Conservation (phyloP, 2,113 vertebrate species). For the Ascaphus truei region DNA sequence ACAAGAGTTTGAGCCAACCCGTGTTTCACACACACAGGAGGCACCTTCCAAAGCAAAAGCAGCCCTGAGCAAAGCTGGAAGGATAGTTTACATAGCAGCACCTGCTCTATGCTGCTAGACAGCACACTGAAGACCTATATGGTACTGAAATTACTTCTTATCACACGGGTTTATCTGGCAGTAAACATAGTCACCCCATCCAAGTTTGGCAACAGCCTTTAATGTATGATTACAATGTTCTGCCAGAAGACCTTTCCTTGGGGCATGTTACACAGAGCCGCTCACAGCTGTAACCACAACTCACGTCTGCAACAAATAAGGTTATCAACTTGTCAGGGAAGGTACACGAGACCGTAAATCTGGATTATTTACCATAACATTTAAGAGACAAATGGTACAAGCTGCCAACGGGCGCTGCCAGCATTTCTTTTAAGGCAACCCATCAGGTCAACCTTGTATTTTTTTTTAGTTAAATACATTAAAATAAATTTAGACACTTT, state of each 20-base stretch:
- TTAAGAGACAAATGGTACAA: background rate
- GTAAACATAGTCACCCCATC: background rate
- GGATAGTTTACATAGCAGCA: no score
- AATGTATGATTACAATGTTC: constrained; percentile 40
- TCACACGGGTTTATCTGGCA: background rate
- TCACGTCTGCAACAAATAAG: background rate
- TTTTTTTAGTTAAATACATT: no score
- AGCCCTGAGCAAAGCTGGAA: no score
- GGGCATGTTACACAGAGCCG: constrained; percentile 29
- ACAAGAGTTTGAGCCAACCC: no score
- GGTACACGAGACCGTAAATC: background rate
- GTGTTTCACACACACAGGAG: no score
- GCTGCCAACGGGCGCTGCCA: background rate
- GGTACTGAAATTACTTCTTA: no score
- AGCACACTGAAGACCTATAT: no score
- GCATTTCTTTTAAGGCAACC: no score
- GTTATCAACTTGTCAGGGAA: background rate
- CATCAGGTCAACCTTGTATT: no score
- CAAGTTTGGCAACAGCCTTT: constrained; percentile 47
- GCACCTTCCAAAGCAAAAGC: no score
- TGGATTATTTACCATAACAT: background rate
- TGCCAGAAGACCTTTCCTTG: constrained; percentile 45
- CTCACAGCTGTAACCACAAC: constrained; percentile 36
- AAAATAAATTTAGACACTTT: no score
- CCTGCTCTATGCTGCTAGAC: no score